Percentiles rank a stretch among this genome's conserved stretches.
These are phyloP conservation scores for Benitochromis conjunctus DNA, from an alignment of 2,113 vertebrate species.

Conservation along the genomic window DNA sequence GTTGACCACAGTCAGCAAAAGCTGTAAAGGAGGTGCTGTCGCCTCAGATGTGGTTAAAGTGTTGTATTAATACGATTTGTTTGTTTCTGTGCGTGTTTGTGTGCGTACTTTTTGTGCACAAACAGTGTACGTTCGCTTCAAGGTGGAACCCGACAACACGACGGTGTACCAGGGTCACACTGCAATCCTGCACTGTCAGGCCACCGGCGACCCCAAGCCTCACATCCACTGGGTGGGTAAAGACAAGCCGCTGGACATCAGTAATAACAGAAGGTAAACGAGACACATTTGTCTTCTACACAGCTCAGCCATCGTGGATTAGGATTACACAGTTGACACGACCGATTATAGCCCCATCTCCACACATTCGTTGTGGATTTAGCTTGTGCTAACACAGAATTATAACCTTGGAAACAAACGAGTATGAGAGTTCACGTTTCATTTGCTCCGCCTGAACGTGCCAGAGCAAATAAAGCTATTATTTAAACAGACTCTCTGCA, in stretches of 20 bases:
- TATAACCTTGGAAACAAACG: neutral
- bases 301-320: neutral
- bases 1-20: slow-evolving; percentile 16
- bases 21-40: neutral
- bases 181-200: slow-evolving; percentile 94
- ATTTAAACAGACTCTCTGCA: neutral
- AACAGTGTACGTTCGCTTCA: slow-evolving; percentile 88
- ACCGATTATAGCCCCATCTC: neutral
- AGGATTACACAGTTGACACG: neutral
- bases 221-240: slow-evolving; percentile 94
- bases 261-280: slow-evolving; percentile 76
- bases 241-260: slow-evolving; percentile 83
- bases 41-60: neutral
- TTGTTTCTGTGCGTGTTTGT: neutral
- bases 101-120: neutral
- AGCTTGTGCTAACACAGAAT: neutral
- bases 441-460: neutral
- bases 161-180: slow-evolving; percentile 96
- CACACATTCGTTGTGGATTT: neutral
- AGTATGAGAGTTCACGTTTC: neutral
- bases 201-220: slow-evolving; percentile 85
- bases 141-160: slow-evolving; percentile 85
- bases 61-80: neutral
- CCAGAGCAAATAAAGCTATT: neutral
- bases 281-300: neutral